Evolutionary conservation across 2,888 invertebrate genomes (phyloP), one percentile per base, ranked within the genome.

Genomic region (Lasioglossum vierecki): DNA sequence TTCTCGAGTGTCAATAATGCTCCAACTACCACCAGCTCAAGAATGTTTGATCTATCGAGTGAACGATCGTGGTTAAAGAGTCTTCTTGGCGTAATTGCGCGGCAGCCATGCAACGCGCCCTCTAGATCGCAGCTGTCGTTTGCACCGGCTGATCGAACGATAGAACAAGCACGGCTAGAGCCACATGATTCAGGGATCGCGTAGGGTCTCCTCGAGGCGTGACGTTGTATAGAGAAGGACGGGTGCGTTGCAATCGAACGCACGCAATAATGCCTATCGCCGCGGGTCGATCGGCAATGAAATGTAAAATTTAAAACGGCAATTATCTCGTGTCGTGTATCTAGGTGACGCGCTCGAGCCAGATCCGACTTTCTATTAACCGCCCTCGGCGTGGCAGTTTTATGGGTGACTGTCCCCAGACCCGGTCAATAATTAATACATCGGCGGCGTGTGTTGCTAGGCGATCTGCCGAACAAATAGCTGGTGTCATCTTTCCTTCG

Each of bases 401-500:
- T 84, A 82, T 26, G 77, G 78, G 35, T 76, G 66, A 80, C 83
- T 60, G 76, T 41, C 87, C 87, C 83, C 88, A 87, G 88, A 82
- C 83, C 82, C 84, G 91, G 90, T 93, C 93, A 93, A 93, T 93
- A 93, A 93, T 93, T 93, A 93, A 93, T 93, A 91, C 90, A 93
- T 93, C 89, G 92, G 89, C 88, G 88, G 79, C 84, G 81, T 92
- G 93, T 92, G 93, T 94, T 92, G 93, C 93, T 92, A 93, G 89
- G 93, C 92, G 92, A 93, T 94, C 92, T 92, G 88, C 88, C 86
- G 83, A 85, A 86, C 89, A 93, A 94, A 94, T 93, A 92, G 15
- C 35, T 18, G 22, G 39, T 18, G 18, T 35, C 60, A 53, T 66
- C 66, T 66, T 15, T 18, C 18, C 35, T 22, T 66, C 0, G 22